phyloP scores from a whole-genome alignment of 30 jellyfish, hydroid and myxozoan genomes.

The Sanderia malayensis region DNA sequence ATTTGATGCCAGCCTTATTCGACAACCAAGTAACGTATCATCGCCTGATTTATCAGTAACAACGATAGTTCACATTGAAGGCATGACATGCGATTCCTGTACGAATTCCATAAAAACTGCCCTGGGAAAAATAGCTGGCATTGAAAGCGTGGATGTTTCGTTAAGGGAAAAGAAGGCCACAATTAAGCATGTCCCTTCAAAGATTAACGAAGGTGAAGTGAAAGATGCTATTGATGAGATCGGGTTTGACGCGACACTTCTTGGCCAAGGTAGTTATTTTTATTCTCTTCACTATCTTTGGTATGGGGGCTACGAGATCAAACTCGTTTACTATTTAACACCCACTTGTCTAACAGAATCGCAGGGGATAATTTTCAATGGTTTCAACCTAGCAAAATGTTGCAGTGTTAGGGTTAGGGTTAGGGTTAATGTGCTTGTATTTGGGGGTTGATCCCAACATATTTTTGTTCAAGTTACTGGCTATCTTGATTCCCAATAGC shows the following conservation, averaged over 20 bases:
- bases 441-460: too few relatives aligned
- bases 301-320: too few relatives aligned
- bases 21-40: neutral
- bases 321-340: too few relatives aligned
- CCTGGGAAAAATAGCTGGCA: slow-evolving; percentile 45
- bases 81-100: slow-evolving; percentile 97
- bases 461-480: too few relatives aligned
- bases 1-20: slow-evolving; percentile 24
- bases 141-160: slow-evolving; percentile 49
- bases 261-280: slow-evolving; percentile 48
- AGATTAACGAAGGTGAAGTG: slow-evolving; percentile 36
- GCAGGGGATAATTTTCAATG: too few relatives aligned
- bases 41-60: slow-evolving; percentile 19
- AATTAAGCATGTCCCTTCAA: slow-evolving; percentile 45
- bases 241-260: slow-evolving; percentile 70
- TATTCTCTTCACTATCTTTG: too few relatives aligned
- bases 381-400: too few relatives aligned
- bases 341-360: too few relatives aligned
- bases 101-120: slow-evolving; percentile 66
- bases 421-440: too few relatives aligned
- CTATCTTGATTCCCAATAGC: too few relatives aligned
- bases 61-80: slow-evolving; percentile 49
- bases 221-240: slow-evolving; percentile 60
- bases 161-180: slow-evolving; percentile 55
- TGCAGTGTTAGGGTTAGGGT: too few relatives aligned